These are phyloP conservation scores for Orchestes rusci DNA, from an alignment of 2,888 invertebrate genomes.

Conservation along the genomic window DNA sequence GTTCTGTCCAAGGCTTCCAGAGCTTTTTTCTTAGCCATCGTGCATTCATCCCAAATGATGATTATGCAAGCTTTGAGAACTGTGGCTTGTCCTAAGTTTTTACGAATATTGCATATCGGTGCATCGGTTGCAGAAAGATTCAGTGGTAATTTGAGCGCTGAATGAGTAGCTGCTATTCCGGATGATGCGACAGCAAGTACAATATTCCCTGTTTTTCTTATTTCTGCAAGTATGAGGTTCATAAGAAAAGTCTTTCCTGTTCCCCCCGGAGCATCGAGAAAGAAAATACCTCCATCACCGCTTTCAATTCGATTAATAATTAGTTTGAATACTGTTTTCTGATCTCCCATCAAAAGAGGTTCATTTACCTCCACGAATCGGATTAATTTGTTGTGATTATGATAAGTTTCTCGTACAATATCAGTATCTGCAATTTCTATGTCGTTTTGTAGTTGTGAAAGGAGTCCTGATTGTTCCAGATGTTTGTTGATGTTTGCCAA, in stretches of 20 bases:
- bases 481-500: neutral
- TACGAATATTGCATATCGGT: conserved; percentile 33
- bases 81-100: conserved; percentile 13
- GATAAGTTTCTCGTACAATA: neutral
- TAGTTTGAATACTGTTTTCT: neutral
- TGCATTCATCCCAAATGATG: conserved; percentile 18
- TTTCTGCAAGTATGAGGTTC: neutral
- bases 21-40: conserved; percentile 16
- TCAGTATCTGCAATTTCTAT: conserved; percentile 2
- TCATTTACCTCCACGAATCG: neutral
- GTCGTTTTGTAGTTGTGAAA: conserved; percentile 20
- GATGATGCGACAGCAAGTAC: conserved; percentile 32
- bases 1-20: conserved; percentile 11
- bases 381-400: conserved; percentile 1
- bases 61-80: conserved; percentile 3
- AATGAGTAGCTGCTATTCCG: conserved; percentile 44
- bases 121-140: conserved; percentile 30
- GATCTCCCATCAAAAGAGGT: neutral
- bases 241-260: conserved; percentile 15
- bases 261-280: conserved; percentile 14
- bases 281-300: neutral
- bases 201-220: conserved; percentile 29
- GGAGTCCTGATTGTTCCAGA: neutral
- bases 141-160: conserved; percentile 37
- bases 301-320: neutral